These are phyloP conservation scores for Colletes gigas DNA, from an alignment of 1,140 invertebrate genomes.

Conservation along the genomic window DNA sequence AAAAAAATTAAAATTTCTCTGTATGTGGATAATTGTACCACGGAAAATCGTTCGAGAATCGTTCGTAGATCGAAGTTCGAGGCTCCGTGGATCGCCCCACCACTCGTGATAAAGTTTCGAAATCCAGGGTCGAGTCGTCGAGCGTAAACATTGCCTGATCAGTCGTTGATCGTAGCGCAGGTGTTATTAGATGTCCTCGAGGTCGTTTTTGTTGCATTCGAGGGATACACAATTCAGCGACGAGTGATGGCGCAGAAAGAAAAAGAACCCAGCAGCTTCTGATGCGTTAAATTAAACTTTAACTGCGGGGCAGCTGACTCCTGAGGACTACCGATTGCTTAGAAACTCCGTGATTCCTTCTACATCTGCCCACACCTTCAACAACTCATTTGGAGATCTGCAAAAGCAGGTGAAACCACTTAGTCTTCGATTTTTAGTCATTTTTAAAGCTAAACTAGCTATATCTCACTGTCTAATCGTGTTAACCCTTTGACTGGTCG, in stretches of 20 bases:
- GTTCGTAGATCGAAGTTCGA: background rate
- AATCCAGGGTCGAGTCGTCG: slow-evolving; percentile 17
- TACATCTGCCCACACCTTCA: slow-evolving; percentile 44
- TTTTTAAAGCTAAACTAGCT: too few relatives aligned
- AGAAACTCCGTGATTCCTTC: slow-evolving; percentile 60
- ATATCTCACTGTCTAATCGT: too few relatives aligned
- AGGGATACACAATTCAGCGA: slow-evolving; percentile 22
- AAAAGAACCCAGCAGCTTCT: slow-evolving; percentile 63
- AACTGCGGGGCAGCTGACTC: slow-evolving; percentile 66
- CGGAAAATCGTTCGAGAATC: background rate
- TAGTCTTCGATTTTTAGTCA: background rate
- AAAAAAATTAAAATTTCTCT: too few relatives aligned
- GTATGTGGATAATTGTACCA: too few relatives aligned
- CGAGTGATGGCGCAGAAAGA: slow-evolving; percentile 37
- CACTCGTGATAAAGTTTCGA: background rate
- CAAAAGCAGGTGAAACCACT: slow-evolving; percentile 48
- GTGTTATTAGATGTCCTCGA: slow-evolving; percentile 48
- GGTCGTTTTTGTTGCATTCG: slow-evolving; percentile 25
- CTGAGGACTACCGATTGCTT: slow-evolving; percentile 46
- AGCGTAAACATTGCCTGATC: slow-evolving; percentile 29
- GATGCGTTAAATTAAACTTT: slow-evolving; percentile 81
- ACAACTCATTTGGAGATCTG: slow-evolving; percentile 44
- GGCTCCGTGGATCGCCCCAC: background rate
- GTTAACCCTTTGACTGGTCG: too few relatives aligned
- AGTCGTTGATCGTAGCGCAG: slow-evolving; percentile 50